Evolutionary conservation across 2,113 vertebrate species (phyloP), one percentile per base, ranked within the genome.

Genomic region (Xyliphius kryptos): DNA sequence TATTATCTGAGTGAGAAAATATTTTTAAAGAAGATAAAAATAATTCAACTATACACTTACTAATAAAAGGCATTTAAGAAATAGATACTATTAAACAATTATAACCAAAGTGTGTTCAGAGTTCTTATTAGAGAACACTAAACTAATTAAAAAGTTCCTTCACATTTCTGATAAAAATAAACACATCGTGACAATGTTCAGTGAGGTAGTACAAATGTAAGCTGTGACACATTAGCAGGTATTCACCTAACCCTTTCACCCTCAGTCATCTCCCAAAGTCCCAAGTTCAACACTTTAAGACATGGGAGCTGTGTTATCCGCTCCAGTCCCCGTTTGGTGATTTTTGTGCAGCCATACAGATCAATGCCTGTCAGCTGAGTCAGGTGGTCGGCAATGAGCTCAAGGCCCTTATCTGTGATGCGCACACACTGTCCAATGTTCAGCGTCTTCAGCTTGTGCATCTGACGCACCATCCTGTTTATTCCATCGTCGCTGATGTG

Each of bases 281-380:
- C 96, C 83, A 99, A 80, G 83, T 99, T 99, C 70, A 99, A 89
- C 81, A 98, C 96, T 88, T 99, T 99, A 87, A 99, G 95, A 89
- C 95, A 98, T 76, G 96, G 96, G 76, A 98, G 89, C 87, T 97
- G 96, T 1, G 96, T 99, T 78, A 98, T 97, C 82, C 95, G 91
- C 88, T 98, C 94, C 79, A 99, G 85, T 68, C 96, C 95, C 62
- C 92, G 84, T 82, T 98, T 98, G 69, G 96, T 99, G 76, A 99
- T 99, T 74, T 96, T 94, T 19, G 96, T 99, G 63, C 96, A 99
- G 77, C 95, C 95, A 0, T 98, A 98, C 76, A 99, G 86, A 74
- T 97, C 95, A 2, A 98, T 98, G 66, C 94, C 96, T 0, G 95
- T 97, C 64, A 98, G 88, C 86, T 98, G 96, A 72, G 91, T 94